These are phyloP conservation scores for Agriotes lineatus DNA, from an alignment of 2,888 invertebrate species.

Conservation along the genomic window DNA sequence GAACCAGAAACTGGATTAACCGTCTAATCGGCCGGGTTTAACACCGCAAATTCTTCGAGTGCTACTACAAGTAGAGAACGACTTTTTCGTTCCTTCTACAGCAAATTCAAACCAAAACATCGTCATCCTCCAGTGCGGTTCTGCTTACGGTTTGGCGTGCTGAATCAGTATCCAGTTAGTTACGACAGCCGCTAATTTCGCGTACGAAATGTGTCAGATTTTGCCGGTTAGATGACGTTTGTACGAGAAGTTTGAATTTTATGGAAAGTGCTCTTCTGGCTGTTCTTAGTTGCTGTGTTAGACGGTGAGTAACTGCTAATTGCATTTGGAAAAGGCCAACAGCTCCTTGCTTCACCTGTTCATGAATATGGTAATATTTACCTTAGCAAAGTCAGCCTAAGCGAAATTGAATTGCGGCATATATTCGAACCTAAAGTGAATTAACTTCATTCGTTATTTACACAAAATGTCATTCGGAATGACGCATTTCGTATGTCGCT, in stretches of 20 bases:
- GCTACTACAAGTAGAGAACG: too few species aligned
- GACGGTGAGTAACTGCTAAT: conserved; percentile 2
- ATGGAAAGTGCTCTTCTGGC: conserved; percentile 5
- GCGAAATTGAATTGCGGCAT: too few species aligned
- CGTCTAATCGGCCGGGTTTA: too few species aligned
- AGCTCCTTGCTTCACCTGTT: not conserved
- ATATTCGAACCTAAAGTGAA: too few species aligned
- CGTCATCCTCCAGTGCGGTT: conserved; percentile 17
- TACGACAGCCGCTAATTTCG: not conserved
- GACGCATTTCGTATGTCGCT: too few species aligned
- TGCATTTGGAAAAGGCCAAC: not conserved
- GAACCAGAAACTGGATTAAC: too few species aligned
- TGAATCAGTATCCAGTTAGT: conserved; percentile 2
- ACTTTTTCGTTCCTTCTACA: not conserved
- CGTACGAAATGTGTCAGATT: not conserved
- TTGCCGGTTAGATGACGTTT: not conserved
- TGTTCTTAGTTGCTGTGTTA: not conserved
- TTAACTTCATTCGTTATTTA: too few species aligned
- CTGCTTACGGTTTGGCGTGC: not conserved
- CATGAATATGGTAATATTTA: too few species aligned
- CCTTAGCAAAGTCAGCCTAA: too few species aligned
- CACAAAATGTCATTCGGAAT: too few species aligned
- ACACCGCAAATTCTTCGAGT: too few species aligned
- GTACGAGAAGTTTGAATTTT: not conserved
- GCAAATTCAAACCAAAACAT: not conserved